phyloP scores from a whole-genome alignment of 2,888 invertebrate genomes.

The Rhogogaster chlorosoma region DNA sequence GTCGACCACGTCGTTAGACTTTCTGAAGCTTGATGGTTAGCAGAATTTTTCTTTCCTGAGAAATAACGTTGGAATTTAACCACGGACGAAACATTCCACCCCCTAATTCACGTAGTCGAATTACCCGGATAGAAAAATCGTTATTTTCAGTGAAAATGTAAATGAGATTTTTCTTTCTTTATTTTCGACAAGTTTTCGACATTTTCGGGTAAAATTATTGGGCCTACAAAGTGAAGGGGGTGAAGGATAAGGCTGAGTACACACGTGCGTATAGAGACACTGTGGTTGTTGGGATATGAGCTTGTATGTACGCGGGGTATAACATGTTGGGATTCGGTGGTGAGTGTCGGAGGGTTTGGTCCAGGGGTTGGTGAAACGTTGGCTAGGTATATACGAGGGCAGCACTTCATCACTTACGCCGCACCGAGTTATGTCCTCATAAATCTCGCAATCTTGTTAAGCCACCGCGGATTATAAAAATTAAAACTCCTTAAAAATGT shows the following conservation, averaged over 20 bases:
- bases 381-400: constrained; percentile 58
- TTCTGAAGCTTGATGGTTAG: neutral
- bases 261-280: neutral
- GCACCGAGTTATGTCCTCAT: constrained; percentile 62
- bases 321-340: constrained; percentile 19
- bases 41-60: neutral
- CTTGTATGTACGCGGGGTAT: neutral
- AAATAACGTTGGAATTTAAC: neutral
- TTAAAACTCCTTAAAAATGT: constrained; percentile 66
- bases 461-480: constrained; percentile 64
- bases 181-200: neutral
- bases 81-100: neutral
- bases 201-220: neutral
- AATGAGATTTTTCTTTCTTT: neutral
- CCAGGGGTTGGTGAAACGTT: constrained; percentile 16
- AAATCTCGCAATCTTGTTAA: constrained; percentile 66
- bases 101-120: neutral
- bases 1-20: constrained; percentile 41
- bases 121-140: neutral
- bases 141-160: neutral
- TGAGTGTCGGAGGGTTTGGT: constrained; percentile 23
- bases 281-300: constrained; percentile 23
- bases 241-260: neutral
- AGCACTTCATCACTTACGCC: constrained; percentile 60
- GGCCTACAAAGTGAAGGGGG: neutral